Evolutionary conservation across 2,797 vertebrate genomes (phyloP).

Genomic region (Heterohyrax brucei): DNA sequence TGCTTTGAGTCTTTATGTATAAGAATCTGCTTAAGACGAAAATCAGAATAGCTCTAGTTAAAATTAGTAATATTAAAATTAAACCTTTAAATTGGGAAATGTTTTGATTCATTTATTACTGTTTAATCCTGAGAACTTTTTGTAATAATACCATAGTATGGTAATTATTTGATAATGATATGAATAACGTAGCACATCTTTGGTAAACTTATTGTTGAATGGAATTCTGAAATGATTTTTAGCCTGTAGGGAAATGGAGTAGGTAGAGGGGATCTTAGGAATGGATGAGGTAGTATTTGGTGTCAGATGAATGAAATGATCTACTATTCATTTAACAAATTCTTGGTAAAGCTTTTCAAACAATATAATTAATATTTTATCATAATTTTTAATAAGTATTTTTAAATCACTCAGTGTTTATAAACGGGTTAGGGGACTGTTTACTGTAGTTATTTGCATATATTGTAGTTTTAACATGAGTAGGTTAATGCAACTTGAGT

Average conservation of each 20-base stretch:
- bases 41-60: constrained; percentile 9
- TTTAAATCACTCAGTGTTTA: neutral
- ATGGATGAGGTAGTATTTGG: neutral
- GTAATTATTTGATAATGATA: constrained; percentile 46
- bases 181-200: neutral
- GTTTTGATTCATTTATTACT: constrained; percentile 21
- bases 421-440: constrained; percentile 17
- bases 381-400: constrained; percentile 46
- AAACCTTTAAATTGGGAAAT: neutral
- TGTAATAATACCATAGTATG: neutral
- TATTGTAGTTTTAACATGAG: constrained; percentile 7
- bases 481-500: constrained; percentile 22
- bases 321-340: constrained; percentile 45
- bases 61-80: constrained; percentile 37
- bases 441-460: neutral
- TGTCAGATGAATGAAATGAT: neutral
- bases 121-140: constrained; percentile 36
- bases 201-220: constrained; percentile 44
- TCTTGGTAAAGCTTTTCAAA: constrained; percentile 45
- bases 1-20: constrained; percentile 71
- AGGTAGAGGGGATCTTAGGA: constrained; percentile 18
- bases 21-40: constrained; percentile 37
- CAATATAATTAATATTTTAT: constrained; percentile 38
- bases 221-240: constrained; percentile 8
- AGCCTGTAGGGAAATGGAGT: constrained; percentile 10